Evolutionary conservation across 92 coral and sea anemone species (phyloP).

Genomic region (Phenganax subtilis): DNA sequence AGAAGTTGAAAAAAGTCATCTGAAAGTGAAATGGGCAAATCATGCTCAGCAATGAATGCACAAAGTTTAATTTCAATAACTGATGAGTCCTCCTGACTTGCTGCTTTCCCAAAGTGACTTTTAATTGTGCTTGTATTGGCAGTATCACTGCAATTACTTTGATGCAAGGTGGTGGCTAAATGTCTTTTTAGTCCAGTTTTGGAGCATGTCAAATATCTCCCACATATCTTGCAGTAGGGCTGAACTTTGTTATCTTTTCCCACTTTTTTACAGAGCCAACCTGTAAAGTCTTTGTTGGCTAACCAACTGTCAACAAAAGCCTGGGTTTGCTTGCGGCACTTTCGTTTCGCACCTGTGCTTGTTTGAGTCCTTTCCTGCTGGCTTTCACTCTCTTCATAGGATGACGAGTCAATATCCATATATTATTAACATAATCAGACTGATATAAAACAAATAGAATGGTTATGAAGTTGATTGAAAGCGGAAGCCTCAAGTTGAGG

Average conservation of each 20-base stretch:
- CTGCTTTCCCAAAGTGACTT: constrained; percentile 9
- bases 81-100: constrained; percentile 10
- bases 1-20: constrained; percentile 7
- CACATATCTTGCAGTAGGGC: constrained; percentile 11
- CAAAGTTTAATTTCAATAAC: constrained; percentile 7
- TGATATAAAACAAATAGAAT: too few relatives aligned
- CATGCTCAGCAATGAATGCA: constrained; percentile 22
- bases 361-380: too few relatives aligned
- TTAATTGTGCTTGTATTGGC: background rate
- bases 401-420: too few relatives aligned
- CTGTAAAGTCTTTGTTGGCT: constrained; percentile 4
- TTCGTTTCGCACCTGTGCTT: background rate
- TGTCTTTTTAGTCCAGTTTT: constrained; percentile 15
- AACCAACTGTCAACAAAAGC: constrained; percentile 16
- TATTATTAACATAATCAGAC: too few relatives aligned
- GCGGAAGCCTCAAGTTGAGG: too few relatives aligned
- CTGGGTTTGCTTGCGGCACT: constrained; percentile 7
- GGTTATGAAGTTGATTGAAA: too few relatives aligned
- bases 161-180: constrained; percentile 13
- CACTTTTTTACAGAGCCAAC: background rate
- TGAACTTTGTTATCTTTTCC: constrained; percentile 15
- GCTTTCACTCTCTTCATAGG: too few relatives aligned
- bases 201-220: constrained; percentile 16
- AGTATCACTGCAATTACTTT: background rate
- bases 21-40: constrained; percentile 14